These are phyloP conservation scores for Rhagologus leucostigma DNA, from an alignment of 2,113 vertebrate species.

Conservation along the genomic window DNA sequence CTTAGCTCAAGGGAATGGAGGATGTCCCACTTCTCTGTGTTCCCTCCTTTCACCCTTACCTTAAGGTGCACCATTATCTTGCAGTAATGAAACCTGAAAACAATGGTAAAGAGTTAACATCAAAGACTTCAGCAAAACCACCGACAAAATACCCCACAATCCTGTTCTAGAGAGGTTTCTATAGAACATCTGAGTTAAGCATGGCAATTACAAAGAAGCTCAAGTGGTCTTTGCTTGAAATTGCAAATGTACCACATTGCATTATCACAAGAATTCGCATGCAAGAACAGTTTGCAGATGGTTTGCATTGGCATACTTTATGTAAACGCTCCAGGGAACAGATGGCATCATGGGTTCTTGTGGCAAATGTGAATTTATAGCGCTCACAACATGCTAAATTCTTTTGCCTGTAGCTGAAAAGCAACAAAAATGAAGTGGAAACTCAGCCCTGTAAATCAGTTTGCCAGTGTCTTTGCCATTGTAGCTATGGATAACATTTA, in stretches of 20 bases:
- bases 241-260: constrained; percentile 62
- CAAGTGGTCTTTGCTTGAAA: constrained; percentile 69
- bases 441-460: constrained; percentile 42
- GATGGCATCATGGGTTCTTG: constrained; percentile 66
- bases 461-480: constrained; percentile 11
- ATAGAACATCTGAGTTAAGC: constrained; percentile 58
- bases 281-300: constrained; percentile 68
- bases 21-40: neutral
- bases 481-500: constrained; percentile 29
- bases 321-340: constrained; percentile 71
- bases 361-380: constrained; percentile 71
- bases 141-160: neutral
- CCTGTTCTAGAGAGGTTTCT: constrained; percentile 44
- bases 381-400: constrained; percentile 27
- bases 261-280: constrained; percentile 54
- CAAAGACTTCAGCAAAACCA: constrained; percentile 35
- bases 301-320: constrained; percentile 69
- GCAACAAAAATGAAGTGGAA: constrained; percentile 28
- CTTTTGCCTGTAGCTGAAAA: constrained; percentile 62
- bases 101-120: constrained; percentile 26
- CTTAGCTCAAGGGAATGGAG: neutral
- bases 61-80: neutral
- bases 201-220: constrained; percentile 64
- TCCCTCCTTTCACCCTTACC: neutral
- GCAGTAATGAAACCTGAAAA: neutral